Percentiles rank a stretch among this genome's conserved stretches.
phyloP scores from a whole-genome alignment of 2,888 invertebrate genomes.

The Spodoptera littoralis region DNA sequence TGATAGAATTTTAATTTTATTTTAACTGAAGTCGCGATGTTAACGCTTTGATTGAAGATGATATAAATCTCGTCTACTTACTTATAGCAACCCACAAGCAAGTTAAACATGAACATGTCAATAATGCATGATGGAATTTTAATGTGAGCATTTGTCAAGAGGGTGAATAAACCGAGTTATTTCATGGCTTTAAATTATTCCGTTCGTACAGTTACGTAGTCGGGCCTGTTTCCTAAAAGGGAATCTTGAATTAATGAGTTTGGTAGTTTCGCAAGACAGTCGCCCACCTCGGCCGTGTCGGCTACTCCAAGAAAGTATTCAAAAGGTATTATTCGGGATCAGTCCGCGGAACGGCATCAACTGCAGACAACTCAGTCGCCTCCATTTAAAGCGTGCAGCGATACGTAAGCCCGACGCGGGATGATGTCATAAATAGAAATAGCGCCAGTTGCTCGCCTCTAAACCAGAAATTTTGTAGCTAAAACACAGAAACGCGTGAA shows the following conservation, averaged over 20 bases:
- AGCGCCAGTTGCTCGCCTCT: slow-evolving; percentile 81
- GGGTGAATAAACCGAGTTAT: slow-evolving; percentile 55
- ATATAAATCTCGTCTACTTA: background rate
- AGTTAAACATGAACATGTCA: slow-evolving; percentile 20
- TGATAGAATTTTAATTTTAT: slow-evolving; percentile 21
- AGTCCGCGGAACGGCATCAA: slow-evolving; percentile 86
- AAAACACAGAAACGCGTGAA: slow-evolving; percentile 75
- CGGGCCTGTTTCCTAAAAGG: slow-evolving; percentile 82
- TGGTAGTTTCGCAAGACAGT: slow-evolving; percentile 80
- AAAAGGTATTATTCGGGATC: slow-evolving; percentile 86
- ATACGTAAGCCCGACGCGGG: slow-evolving; percentile 88
- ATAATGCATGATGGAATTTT: slow-evolving; percentile 38
- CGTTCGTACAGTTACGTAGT: slow-evolving; percentile 70
- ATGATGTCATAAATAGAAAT: slow-evolving; percentile 90
- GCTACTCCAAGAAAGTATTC: slow-evolving; percentile 78
- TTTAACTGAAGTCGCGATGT: slow-evolving; percentile 7
- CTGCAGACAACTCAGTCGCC: slow-evolving; percentile 86
- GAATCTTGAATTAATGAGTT: slow-evolving; percentile 86
- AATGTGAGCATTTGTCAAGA: slow-evolving; percentile 49
- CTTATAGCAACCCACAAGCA: background rate
- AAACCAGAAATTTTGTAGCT: slow-evolving; percentile 78
- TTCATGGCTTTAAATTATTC: slow-evolving; percentile 75
- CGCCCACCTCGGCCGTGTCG: slow-evolving; percentile 75
- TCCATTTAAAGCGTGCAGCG: slow-evolving; percentile 90
- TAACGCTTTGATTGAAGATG: background rate